Conservation (phyloP, 2,888 invertebrate species). For the Drosophila prostipennis region DNA sequence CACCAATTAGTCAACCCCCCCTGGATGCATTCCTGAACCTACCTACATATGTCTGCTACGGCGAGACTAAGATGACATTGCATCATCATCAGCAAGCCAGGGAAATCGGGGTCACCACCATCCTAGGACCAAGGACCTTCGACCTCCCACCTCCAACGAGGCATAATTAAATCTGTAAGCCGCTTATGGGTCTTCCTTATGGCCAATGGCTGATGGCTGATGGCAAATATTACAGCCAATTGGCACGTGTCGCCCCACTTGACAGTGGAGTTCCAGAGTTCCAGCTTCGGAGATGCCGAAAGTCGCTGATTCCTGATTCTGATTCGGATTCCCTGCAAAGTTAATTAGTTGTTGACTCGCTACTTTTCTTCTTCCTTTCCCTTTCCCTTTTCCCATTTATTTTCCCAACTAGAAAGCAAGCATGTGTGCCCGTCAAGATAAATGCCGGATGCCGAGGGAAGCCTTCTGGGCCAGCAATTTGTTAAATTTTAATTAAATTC, state of each 20-base stretch:
- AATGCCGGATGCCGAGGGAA: slow-evolving; percentile 7
- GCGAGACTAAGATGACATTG: neutral
- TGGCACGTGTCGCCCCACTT: slow-evolving; percentile 43
- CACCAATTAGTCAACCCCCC: slow-evolving; percentile 1
- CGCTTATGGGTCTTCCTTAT: slow-evolving; percentile 57
- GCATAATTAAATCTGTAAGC: slow-evolving; percentile 60
- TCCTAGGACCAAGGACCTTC: no score
- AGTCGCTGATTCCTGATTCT: slow-evolving; percentile 19
- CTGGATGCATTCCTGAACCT: no score
- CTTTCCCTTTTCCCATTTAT: neutral
- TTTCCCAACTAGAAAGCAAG: neutral
- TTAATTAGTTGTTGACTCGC: slow-evolving; percentile 44
- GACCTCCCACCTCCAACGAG: no score
- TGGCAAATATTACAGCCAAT: neutral
- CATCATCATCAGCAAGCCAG: neutral
- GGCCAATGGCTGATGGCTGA: neutral
- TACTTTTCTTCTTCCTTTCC: no score
- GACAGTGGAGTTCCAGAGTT: neutral
- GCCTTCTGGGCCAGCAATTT: slow-evolving; percentile 28
- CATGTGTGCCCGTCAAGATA: slow-evolving; percentile 13
- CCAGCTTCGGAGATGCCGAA: neutral
- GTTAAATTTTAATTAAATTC: slow-evolving; percentile 44
- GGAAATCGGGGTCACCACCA: no score
- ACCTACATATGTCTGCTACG: neutral
- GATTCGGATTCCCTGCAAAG: slow-evolving; percentile 26